Evolutionary conservation across 1,140 invertebrate species (phyloP), one percentile per base, ranked within the genome.

Genomic region (Drosophila ohnishii): DNA sequence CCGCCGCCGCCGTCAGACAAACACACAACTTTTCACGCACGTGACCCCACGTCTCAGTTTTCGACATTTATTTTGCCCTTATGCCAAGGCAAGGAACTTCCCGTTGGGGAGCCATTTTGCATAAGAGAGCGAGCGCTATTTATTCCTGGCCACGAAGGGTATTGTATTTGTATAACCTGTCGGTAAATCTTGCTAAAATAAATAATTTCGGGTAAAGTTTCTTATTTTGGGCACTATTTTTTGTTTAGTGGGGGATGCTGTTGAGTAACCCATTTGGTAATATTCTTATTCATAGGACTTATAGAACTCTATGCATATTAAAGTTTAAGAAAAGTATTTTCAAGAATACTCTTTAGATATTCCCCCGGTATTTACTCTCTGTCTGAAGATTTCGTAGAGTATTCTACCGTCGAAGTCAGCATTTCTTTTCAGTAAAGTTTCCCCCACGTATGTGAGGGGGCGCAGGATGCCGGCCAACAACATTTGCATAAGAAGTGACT

Each of bases 401-500:
- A 71, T 47, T 25, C 35, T 2, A 40, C n/a, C 10, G 13, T 72
- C 69, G 35, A 7, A 5, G 22, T 19, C 22, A 0, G 2, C 14
- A 10, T 25, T 37, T 5, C 3, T 13, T 70, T 34, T 19, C 1
- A 2, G 5, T 5, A 19, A 37, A 11, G 10, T 34, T 65, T 37
- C 32, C 28, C 48, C 19, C 65, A 62, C 47, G 35, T 34, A 25
- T 48, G 35, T n/a, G 45, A 22, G 35, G 8, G 25, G 9, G 42
- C 19, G 9, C 65, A 66, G 48, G 63, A 69, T 45, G 56, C 40
- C 25, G 69, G 48, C 59, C 65, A 79, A 47, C 64, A 56, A 40
- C 60, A 81, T 81, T 81, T 82, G 79, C 80, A 82, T 78, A 75
- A 58, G 39, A 75, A 47, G 61, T 67, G 76, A 79, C 60, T 73